These are phyloP conservation scores for Micropterix aruncella DNA, from an alignment of 2,888 invertebrate species.

Conservation along the genomic window DNA sequence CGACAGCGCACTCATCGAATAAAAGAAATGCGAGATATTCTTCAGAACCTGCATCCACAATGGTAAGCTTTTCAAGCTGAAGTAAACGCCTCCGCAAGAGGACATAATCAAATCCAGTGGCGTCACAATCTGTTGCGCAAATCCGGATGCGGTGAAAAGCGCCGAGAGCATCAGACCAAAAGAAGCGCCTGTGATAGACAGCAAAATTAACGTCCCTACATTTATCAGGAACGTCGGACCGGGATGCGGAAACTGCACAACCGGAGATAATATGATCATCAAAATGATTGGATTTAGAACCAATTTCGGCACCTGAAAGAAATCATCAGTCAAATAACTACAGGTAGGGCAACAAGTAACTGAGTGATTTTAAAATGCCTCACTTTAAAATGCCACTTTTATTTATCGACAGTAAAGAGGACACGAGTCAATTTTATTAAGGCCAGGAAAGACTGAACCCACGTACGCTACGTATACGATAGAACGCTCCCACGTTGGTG, in stretches of 20 bases:
- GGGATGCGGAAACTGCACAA: background rate
- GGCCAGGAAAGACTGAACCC: no score
- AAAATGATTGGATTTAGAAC: background rate
- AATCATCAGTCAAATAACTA: no score
- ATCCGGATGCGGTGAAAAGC: background rate
- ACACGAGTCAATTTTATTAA: no score
- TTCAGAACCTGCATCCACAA: constrained; percentile 27
- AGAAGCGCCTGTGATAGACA: background rate
- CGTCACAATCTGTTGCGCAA: background rate
- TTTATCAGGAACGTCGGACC: background rate
- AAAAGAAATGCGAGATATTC: constrained; percentile 38
- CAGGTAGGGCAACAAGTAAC: no score
- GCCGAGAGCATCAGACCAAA: background rate
- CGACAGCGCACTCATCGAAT: constrained; percentile 34
- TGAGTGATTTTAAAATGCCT: no score
- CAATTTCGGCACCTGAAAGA: background rate
- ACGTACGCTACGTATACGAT: no score
- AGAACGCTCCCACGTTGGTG: no score
- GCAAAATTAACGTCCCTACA: background rate
- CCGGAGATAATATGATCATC: background rate
- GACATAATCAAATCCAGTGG: background rate
- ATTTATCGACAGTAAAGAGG: no score
- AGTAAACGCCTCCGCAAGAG: background rate
- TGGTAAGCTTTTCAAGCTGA: constrained; percentile 24
- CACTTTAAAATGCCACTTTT: no score